Evolutionary conservation across 2,888 invertebrate genomes (phyloP), one percentile per base, ranked within the genome.

Genomic region (Gymnocheta viridis): DNA sequence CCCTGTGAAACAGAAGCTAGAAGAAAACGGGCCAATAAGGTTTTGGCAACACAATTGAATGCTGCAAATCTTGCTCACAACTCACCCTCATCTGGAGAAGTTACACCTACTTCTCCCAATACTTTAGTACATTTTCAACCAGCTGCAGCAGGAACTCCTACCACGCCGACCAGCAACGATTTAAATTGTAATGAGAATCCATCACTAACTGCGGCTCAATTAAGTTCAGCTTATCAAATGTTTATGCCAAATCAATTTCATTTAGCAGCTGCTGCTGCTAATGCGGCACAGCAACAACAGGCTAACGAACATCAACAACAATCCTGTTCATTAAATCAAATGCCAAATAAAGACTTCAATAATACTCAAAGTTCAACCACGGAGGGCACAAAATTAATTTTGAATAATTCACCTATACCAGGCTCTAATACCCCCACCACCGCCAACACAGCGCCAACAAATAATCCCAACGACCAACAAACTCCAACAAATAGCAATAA

Each of bases 1-100:
- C 92, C 92, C 3, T 92, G 92, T 69, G 92, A 92, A 81, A 89
- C 91, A 27, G 92, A 92, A 62, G 91, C 92, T 1, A 88, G 92
- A 10, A 88, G 92, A 47, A 92, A 92, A 80, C 90, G 92, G n/a
- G 89, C 91, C n/a, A 86, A 89, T 19, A 92, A 92, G 84, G 86
- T 87, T 2, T 82, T 91, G 10, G 86, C 86, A 54, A 79, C 88
- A 2, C 77, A 88, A 51, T 64, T 85, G 17, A 69, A 87, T 60
- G 81, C 87, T 1, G 73, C 88, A 14, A 82, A 78, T 41, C 32
- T 87, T 1, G 82, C 88, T n/a, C 85, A 87, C n/a, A 80, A 41
- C 38, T 66, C 81, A 2, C 67, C 87, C 4, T 86, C 86, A 1
- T 78, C 86, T 7, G 86, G 76, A 12, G 78, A 87, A 85, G 41